Evolutionary conservation across 2,797 vertebrate species (phyloP), one percentile per base, ranked within the genome.

Genomic region (Sebastes oblongus): DNA sequence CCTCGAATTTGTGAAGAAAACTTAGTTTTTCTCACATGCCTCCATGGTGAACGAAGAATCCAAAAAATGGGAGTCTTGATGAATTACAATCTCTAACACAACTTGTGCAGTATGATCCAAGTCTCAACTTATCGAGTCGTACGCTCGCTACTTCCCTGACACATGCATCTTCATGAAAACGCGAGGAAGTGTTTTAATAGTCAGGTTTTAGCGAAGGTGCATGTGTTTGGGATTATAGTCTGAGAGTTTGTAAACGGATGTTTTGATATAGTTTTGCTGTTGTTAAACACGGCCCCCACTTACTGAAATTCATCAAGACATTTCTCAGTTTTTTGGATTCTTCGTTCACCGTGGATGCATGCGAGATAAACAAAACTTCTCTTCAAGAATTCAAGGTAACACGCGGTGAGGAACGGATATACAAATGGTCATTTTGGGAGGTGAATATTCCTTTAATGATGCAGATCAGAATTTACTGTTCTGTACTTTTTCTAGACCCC

Each of bases 351-450:
- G 20, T n/a, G 8, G 5, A 52, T 2, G 46, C 18, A 20, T 50
- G 46, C 1, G 18, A 50, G 8, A 52, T 2, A 20, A 52, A 20
- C 18, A 14, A n/a, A 52, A 52, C 8, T 52, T 52, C 18, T 52
- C 50, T n/a, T 52, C 20, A 52, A 20, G 7, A 52, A 52, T 20
- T 52, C 50, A 52, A n/a, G 50, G 18, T 52, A 52, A 52, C 50
- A 52, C 8, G 50, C 20, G 20, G 20, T 0, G 50, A 46, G 42
- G 0, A 46, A 18, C 6, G 14, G 42, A 46, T 46, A 46, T 18
- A 46, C 50, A 52, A 52, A 10, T 52, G 8, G 0, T 20, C 18
- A 52, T n/a, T 52, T 52, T 52, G 46, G 46, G 46, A 36, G 0
- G 16, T 18, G 16, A n/a, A n/a, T n/a, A n/a, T 52, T 52, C 18